Evolutionary conservation across 2,797 vertebrate genomes (phyloP), one percentile per base, ranked within the genome.

Genomic region (Chanos chanos): DNA sequence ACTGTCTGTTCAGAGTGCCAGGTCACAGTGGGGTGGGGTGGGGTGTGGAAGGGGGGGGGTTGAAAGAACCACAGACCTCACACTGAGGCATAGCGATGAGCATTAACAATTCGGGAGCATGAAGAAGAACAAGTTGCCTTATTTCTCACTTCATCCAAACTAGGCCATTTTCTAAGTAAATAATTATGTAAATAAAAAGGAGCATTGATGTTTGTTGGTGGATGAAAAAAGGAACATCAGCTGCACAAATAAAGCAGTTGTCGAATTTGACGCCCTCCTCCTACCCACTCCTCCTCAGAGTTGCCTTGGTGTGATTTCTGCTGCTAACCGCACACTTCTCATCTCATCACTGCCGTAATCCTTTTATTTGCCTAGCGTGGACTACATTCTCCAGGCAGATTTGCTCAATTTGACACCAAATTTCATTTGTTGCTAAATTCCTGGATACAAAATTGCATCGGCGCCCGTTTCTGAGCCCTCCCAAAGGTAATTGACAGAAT

Each of bases 1-100:
- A 73, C 84, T 76, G 68, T 75, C 66, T 75, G 58, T 62, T 69
- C 25, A 47, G 59, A 71, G 73, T 81, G 80, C 80, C 85, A 76
- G 70, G 75, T 80, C 66, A 37, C 66, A 53, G 34, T 61, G 62
- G 61, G 73, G 59, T 39, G 37, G 50, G 39, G 48, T 52, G 61
- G 22, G 33, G 36, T 31, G 45, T 10, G 34, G 30, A 33, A 31
- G 13, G 3, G 12, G 27, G 55, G 47, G 41, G 16, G 6, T 41
- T 19, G 3, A 19, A 7, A 41, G 34, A 41, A 31, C 25, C 55
- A 60, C 34, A 40, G 15, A 1, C 24, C 64, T 30, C 50, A 36
- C 16, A 34, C 28, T 53, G 51, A 34, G 1, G 10, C 5, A 7
- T 25, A 15, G n/a, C n/a, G n/a, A 33, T 50, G 19, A 12, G 28